Evolutionary conservation across 2,113 vertebrate genomes (phyloP), one percentile per base, ranked within the genome.

Genomic region (Charadrius vociferus): DNA sequence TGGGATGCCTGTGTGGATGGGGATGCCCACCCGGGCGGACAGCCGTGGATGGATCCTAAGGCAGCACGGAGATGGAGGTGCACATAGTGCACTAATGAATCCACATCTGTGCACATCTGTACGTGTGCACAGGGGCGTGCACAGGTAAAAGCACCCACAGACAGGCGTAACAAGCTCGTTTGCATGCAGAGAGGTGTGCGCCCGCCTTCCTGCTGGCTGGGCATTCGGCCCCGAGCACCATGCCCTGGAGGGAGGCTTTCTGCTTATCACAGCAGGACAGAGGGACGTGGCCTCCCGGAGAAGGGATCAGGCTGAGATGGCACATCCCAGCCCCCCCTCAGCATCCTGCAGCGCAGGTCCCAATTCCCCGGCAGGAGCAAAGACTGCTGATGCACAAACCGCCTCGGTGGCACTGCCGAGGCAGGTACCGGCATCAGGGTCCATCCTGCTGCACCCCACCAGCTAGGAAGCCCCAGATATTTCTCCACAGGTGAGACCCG

Each of bases 1-100:
- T 10, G 36, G 72, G 41, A 81, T 1, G 7, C 71, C 14, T 2
- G 1, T 8, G 0, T 0, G 3, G 45, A 30, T 0, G 0, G 50
- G n/a, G 34, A 58, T 1, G 5, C 18, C 39, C 26, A 4, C 0
- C 8, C 0, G 4, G 67, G 16, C 16, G 45, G 32, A n/a, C 41
- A 70, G 81, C 34, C 3, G 1, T 1, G 32, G 58, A 32, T 0
- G 10, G 52, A 39, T n/a, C 37, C 86, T 8, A 43, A 21, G 0
- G 5, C 15, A 34, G 89, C 71, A 11, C 0, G 9, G 89, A 52
- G 73, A 22, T 29, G 85, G 50, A 79, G 39, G 30, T 13, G 39
- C 6, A 34, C 6, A 3, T 0, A 5, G 26, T 14, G 43, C 15
- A 3, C 34, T 6, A 16, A 32, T 2, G 7, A 19, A 10, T 29